Evolutionary conservation across 2,888 invertebrate genomes (phyloP), one percentile per base, ranked within the genome.

Genomic region (Ophioninae sp.): DNA sequence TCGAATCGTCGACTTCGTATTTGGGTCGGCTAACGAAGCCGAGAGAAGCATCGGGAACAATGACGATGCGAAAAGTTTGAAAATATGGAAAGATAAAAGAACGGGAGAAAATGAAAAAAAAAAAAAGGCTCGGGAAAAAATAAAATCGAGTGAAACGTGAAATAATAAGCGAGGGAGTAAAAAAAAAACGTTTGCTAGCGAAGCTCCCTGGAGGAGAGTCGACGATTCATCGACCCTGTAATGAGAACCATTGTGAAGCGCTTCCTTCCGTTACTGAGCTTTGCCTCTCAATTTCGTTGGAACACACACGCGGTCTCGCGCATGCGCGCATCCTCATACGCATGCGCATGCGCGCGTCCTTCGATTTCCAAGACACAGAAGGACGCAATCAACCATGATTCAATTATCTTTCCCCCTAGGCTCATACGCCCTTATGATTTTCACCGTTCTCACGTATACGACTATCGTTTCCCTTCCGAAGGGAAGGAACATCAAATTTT

Each of bases 171-270:
- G 39, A 44, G 41, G 17, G 30, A 72, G 67, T 58, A 59, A 67
- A 76, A 67, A 59, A 67, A 76, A 67, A 76, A 39, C 58, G 58
- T 67, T 65, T 41, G 67, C 30, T n/a, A 30, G 23, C n/a, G 17
- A 68, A 41, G 17, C 41, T 39, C 22, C 68, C 22, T n/a, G 72
- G 65, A 76, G 73, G 64, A 75, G 81, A 85, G 82, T 85, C 85
- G 84, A 86, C 87, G 86, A 89, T 89, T 88, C 85, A 83, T 85
- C 83, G 85, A 84, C 87, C 83, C 86, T 83, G 87, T 90, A 90
- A 90, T 90, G 90, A 90, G 89, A 86, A 86, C 87, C 86, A 90
- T 90, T 90, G 89, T 89, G 84, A 83, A 83, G 83, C 78, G 85
- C 84, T 85, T 84, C 82, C 83, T 81, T 84, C 78, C 83, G 83